These are phyloP conservation scores for Listrodromus nycthemerus DNA, from an alignment of 2,888 invertebrate species.

Conservation along the genomic window DNA sequence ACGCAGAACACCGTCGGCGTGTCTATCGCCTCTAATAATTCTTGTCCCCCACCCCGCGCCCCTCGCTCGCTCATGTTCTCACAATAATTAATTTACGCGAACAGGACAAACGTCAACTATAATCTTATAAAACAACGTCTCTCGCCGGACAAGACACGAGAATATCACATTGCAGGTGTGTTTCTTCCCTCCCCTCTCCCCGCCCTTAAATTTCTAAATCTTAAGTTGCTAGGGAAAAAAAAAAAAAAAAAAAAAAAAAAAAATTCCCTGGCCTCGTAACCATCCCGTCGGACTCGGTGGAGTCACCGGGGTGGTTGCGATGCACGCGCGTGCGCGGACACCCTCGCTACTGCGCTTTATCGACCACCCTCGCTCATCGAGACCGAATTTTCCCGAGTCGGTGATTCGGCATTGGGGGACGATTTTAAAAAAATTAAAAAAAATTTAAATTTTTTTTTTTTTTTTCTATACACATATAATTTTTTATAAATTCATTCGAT, in stretches of 20 bases:
- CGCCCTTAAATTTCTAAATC: slow-evolving; percentile 60
- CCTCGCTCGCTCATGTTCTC: slow-evolving; percentile 6
- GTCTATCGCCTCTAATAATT: not conserved
- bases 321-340: not conserved
- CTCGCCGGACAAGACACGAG: slow-evolving; percentile 84
- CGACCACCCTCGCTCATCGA: not conserved
- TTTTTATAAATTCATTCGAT: too few relatives aligned
- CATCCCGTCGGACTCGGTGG: not conserved
- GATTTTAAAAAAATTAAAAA: too few relatives aligned
- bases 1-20: slow-evolving; percentile 50
- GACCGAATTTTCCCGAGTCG: slow-evolving; percentile 6
- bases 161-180: slow-evolving; percentile 83
- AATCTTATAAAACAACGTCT: slow-evolving; percentile 80
- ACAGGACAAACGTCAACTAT: slow-evolving; percentile 59
- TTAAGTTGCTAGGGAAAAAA: slow-evolving; percentile 62
- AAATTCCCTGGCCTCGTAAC: not conserved
- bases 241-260: slow-evolving; percentile 42
- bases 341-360: not conserved
- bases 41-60: not conserved
- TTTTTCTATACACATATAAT: too few relatives aligned
- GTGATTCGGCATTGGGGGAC: not conserved
- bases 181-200: slow-evolving; percentile 68
- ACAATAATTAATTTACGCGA: slow-evolving; percentile 28
- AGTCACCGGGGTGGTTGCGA: not conserved
- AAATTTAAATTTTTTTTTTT: too few relatives aligned